These are phyloP conservation scores for Varroa destructor DNA, from an alignment of 1,140 invertebrate species.

Conservation along the genomic window DNA sequence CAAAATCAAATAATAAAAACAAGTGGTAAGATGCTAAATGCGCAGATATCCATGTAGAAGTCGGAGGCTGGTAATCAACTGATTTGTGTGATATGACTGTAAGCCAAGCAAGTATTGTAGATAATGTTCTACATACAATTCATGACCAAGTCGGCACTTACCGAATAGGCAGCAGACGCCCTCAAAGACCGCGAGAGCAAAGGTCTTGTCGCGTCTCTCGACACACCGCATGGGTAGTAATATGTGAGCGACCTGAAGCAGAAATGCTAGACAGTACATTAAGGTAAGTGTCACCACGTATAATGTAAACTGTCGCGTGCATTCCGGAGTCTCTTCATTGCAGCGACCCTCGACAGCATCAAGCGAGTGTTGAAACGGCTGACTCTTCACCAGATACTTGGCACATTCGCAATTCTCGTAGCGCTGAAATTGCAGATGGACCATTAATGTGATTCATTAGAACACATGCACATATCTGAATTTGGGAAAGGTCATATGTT, in stretches of 20 bases:
- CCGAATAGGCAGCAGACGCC: slow-evolving; percentile 18
- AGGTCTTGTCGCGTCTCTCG: slow-evolving; percentile 11
- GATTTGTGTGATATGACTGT: no score
- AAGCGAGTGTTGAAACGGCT: slow-evolving; percentile 1
- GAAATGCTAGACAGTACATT: slow-evolving; percentile 18
- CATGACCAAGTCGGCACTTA: not conserved
- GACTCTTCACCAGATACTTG: slow-evolving; percentile 2
- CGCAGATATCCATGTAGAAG: no score
- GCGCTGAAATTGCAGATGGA: slow-evolving; percentile 1
- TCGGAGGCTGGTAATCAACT: no score
- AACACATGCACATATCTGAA: not conserved
- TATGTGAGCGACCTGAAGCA: slow-evolving; percentile 22
- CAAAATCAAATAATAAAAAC: no score
- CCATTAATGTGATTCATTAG: not conserved
- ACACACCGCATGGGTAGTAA: slow-evolving; percentile 7
- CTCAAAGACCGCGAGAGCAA: slow-evolving; percentile 16
- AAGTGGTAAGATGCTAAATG: no score
- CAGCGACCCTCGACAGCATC: slow-evolving; percentile 10
- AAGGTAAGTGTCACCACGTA: slow-evolving; percentile 13
- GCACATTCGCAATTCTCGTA: slow-evolving; percentile 21
- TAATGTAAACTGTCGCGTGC: slow-evolving; percentile 9
- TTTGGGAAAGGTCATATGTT: not conserved
- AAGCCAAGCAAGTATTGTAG: no score
- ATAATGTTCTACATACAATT: not conserved
- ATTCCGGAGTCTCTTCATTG: slow-evolving; percentile 24